These are phyloP conservation scores for Cecropterus lyciades DNA, from an alignment of 1,140 invertebrate species.

Conservation along the genomic window DNA sequence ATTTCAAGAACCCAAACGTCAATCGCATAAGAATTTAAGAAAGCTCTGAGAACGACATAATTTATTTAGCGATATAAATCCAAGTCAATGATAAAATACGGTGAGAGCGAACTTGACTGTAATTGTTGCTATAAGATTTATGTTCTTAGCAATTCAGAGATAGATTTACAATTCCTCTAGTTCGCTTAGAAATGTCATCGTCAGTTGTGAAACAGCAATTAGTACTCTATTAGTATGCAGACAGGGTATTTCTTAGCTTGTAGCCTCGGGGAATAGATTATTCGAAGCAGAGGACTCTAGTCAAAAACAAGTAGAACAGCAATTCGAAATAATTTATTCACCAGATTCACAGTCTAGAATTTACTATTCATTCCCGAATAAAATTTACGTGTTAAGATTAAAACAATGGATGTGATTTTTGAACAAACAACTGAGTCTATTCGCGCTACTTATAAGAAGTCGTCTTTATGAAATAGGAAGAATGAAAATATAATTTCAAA, in stretches of 20 bases:
- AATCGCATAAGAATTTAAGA: background rate
- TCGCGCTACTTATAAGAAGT: too few relatives aligned
- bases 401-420: too few relatives aligned
- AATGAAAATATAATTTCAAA: too few relatives aligned
- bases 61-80: conserved; percentile 50
- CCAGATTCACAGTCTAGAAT: conserved; percentile 3
- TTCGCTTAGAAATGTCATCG: conserved; percentile 20
- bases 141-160: conserved; percentile 34
- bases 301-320: conserved; percentile 25
- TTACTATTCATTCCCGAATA: conserved; percentile 1
- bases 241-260: conserved; percentile 22
- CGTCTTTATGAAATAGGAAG: too few relatives aligned
- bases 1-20: too few relatives aligned
- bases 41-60: conserved; percentile 38
- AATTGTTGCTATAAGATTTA: conserved; percentile 52
- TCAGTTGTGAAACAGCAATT: conserved; percentile 26
- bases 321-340: conserved; percentile 30
- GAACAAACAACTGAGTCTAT: too few relatives aligned
- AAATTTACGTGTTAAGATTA: background rate
- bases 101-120: conserved; percentile 38
- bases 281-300: conserved; percentile 14
- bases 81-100: conserved; percentile 53
- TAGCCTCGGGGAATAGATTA: conserved; percentile 24
- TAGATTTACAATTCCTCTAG: conserved; percentile 33
- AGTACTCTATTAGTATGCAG: conserved; percentile 33